phyloP scores from a whole-genome alignment of 1,140 invertebrate genomes.

The Sitodiplosis mosellana region DNA sequence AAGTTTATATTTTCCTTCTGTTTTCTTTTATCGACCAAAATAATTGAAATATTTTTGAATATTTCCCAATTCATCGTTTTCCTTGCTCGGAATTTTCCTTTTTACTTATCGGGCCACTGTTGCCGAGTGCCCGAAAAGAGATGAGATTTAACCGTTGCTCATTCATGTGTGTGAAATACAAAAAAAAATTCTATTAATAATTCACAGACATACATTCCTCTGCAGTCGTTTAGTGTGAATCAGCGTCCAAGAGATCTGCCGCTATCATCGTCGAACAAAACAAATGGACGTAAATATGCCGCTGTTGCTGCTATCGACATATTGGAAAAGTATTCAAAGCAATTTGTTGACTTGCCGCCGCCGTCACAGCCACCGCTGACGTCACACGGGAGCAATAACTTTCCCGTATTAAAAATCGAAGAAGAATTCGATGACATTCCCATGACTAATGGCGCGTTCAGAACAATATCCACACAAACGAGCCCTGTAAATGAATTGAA shows the following conservation, averaged over 20 bases:
- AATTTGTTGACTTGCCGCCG: conserved; percentile 9
- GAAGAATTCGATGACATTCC: conserved; percentile 9
- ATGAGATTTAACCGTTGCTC: background rate
- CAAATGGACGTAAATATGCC: conserved; percentile 4
- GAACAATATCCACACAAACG: conserved; percentile 1
- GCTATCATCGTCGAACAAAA: conserved; percentile 5
- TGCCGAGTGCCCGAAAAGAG: background rate
- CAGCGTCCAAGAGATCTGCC: conserved; percentile 15
- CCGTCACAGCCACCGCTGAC: conserved; percentile 6
- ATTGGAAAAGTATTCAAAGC: background rate
- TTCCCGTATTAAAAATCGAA: conserved; percentile 19
- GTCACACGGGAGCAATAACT: too few species aligned
- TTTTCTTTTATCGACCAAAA: background rate
- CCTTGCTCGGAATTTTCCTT: too few species aligned
- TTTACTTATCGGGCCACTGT: background rate
- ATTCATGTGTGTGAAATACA: background rate
- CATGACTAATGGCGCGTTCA: conserved; percentile 7
- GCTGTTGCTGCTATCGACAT: background rate
- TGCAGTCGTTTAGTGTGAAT: conserved; percentile 26
- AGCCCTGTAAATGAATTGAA: conserved; percentile 1
- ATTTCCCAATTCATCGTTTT: too few species aligned
- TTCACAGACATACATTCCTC: conserved; percentile 23
- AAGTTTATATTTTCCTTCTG: conserved; percentile 10
- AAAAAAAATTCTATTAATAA: background rate
- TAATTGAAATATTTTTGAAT: conserved; percentile 1